These are phyloP conservation scores for Eulemur rubriventer DNA, from an alignment of 2,797 vertebrate genomes.

Conservation along the genomic window DNA sequence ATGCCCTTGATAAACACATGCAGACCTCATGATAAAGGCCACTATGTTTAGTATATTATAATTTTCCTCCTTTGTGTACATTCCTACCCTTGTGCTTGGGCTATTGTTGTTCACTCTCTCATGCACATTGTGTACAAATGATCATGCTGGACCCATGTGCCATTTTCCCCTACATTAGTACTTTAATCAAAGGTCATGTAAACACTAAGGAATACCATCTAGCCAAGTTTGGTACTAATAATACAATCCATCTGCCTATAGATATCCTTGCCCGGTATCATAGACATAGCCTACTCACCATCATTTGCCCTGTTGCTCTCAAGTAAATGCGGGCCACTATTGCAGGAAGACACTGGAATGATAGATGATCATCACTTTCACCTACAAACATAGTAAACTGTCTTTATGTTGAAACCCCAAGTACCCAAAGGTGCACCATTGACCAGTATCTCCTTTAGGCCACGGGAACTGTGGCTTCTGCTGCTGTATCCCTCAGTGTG, in stretches of 20 bases:
- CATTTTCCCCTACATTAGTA: not conserved
- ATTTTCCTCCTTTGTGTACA: fast-evolving
- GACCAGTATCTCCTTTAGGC: not conserved
- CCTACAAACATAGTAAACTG: not conserved
- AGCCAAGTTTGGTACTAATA: not conserved
- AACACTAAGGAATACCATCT: not conserved
- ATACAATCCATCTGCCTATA: too few relatives aligned
- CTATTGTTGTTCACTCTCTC: not conserved
- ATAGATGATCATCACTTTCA: not conserved
- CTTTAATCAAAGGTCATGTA: not conserved
- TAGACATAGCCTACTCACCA: not conserved
- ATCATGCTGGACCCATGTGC: not conserved
- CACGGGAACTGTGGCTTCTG: not conserved
- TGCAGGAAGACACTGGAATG: not conserved
- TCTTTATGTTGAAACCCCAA: not conserved
- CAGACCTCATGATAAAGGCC: not conserved
- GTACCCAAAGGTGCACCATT: not conserved
- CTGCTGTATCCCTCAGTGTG: fast-evolving
- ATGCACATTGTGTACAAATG: not conserved
- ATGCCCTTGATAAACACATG: not conserved
- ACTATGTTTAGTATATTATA: not conserved
- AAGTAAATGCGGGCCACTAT: not conserved
- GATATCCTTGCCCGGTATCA: not conserved
- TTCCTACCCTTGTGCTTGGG: not conserved
- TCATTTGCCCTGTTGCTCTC: not conserved